Evolutionary conservation across 2,888 invertebrate genomes (phyloP).

Genomic region (Theodoxus fluviatilis): DNA sequence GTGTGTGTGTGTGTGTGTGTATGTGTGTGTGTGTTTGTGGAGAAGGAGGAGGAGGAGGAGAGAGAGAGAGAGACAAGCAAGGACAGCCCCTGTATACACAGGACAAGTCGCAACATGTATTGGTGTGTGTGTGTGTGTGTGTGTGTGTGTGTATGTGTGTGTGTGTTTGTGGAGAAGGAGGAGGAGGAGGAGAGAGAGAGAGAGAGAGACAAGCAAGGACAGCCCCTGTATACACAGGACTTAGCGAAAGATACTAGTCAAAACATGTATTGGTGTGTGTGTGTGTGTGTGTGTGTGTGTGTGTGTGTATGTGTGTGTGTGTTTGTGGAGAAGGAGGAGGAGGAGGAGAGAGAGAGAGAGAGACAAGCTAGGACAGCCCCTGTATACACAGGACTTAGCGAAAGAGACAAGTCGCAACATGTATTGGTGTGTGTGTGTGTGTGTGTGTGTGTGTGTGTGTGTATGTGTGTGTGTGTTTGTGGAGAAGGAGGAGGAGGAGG

Average conservation of each 20-base stretch:
- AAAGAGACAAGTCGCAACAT: background rate
- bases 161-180: too few relatives aligned
- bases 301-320: background rate
- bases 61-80: too few relatives aligned
- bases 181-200: too few relatives aligned
- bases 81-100: background rate
- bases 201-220: too few relatives aligned
- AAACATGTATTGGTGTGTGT: too few relatives aligned
- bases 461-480: conserved; percentile 13
- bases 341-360: background rate
- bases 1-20: too few relatives aligned
- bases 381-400: background rate
- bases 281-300: background rate
- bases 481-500: too few relatives aligned
- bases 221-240: too few relatives aligned
- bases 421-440: conserved; percentile 11
- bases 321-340: background rate
- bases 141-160: conserved; percentile 9
- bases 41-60: too few relatives aligned
- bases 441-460: conserved; percentile 20
- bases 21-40: too few relatives aligned
- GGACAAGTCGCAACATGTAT: background rate
- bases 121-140: background rate
- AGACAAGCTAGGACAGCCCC: background rate
- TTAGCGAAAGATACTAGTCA: too few relatives aligned